phyloP scores from a whole-genome alignment of 2,888 invertebrate genomes.

The Drosophila setosimentum region DNA sequence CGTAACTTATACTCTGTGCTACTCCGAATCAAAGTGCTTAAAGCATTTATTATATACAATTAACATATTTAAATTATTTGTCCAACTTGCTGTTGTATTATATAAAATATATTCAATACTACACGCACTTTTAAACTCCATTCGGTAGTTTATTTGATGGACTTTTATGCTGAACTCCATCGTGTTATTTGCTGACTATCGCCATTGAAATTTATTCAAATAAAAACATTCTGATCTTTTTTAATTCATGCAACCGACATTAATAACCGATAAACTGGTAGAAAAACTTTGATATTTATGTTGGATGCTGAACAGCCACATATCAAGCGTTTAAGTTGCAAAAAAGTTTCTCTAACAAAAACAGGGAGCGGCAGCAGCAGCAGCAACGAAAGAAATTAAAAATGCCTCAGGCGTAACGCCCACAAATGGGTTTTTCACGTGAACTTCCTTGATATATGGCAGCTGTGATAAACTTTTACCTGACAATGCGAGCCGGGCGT shows the following conservation, averaged over 20 bases:
- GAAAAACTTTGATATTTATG: constrained; percentile 57
- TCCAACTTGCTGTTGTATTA: not conserved
- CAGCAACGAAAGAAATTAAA: constrained; percentile 17
- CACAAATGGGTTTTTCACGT: constrained; percentile 40
- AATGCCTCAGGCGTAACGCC: constrained; percentile 10
- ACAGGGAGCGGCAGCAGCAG: not conserved
- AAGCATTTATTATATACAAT: not conserved
- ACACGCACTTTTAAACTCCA: not conserved
- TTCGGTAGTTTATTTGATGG: not conserved
- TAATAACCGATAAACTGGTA: constrained; percentile 58
- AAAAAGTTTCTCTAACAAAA: constrained; percentile 9
- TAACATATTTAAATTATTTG: not conserved
- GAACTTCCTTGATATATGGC: constrained; percentile 71
- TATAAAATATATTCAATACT: not conserved
- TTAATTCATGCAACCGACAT: constrained; percentile 30
- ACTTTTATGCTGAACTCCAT: not conserved
- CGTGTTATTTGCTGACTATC: not conserved
- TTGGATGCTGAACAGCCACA: constrained; percentile 9
- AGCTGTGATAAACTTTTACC: constrained; percentile 66
- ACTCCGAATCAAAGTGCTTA: not conserved
- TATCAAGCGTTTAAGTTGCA: constrained; percentile 13
- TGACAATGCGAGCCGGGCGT: constrained; percentile 59
- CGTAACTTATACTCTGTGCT: not conserved
- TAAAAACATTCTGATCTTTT: constrained; percentile 31
- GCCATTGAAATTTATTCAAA: constrained; percentile 4